Conservation (phyloP, 2,888 invertebrate species). For the Ethmia dodecea region DNA sequence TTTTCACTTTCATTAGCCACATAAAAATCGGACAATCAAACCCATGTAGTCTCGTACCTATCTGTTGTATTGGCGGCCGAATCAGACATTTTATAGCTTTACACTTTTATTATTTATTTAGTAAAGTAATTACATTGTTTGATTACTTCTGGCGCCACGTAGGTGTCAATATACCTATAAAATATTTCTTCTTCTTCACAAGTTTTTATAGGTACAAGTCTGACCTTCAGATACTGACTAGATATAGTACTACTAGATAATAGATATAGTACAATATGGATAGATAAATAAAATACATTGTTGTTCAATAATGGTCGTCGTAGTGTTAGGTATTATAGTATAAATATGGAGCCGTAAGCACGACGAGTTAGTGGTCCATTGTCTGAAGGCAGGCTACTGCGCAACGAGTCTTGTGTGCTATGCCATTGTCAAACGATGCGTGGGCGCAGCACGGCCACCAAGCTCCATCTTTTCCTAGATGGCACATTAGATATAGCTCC, state of each 20-base stretch:
- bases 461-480: slow-evolving; percentile 15
- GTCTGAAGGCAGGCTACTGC: slow-evolving; percentile 58
- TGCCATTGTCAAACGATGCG: slow-evolving; percentile 42
- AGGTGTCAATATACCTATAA: slow-evolving; percentile 3
- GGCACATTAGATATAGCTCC: slow-evolving; percentile 25
- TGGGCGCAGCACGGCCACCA: slow-evolving; percentile 39
- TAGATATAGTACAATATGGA: slow-evolving; percentile 5
- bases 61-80: slow-evolving; percentile 41
- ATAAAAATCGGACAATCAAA: slow-evolving; percentile 25
- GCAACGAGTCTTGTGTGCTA: slow-evolving; percentile 45
- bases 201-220: slow-evolving; percentile 25
- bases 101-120: slow-evolving; percentile 41
- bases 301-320: slow-evolving; percentile 43
- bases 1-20: slow-evolving; percentile 34
- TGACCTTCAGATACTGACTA: slow-evolving; percentile 31
- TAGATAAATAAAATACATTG: slow-evolving; percentile 45
- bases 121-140: slow-evolving; percentile 21
- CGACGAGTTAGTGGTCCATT: slow-evolving; percentile 50
- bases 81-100: slow-evolving; percentile 38
- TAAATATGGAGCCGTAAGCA: slow-evolving; percentile 34
- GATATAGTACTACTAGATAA: slow-evolving; percentile 31
- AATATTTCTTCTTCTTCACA: not conserved
- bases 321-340: too few species aligned
- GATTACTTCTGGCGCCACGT: slow-evolving; percentile 47
- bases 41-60: slow-evolving; percentile 13